These are phyloP conservation scores for Argyrosomus japonicus DNA, from an alignment of 2,113 vertebrate genomes.

Conservation along the genomic window DNA sequence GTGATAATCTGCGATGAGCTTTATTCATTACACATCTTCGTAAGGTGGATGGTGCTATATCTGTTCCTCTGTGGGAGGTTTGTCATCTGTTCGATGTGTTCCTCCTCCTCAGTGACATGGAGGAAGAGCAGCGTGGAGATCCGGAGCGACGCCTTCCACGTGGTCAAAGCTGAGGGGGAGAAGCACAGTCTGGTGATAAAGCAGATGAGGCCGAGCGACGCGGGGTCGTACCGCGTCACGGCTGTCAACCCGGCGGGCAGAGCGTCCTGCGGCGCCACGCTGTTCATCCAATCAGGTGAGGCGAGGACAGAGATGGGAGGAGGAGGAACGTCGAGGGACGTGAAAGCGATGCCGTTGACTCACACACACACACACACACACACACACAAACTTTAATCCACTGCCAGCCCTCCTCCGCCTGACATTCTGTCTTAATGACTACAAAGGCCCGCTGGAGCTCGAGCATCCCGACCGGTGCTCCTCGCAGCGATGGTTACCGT, in stretches of 20 bases:
- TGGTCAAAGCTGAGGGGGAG: slow-evolving; percentile 86
- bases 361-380: slow-evolving; percentile 12
- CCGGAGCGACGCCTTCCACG: slow-evolving; percentile 76
- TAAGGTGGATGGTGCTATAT: slow-evolving; percentile 19
- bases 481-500: slow-evolving; percentile 64
- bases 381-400: slow-evolving; percentile 30
- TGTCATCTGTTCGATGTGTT: slow-evolving; percentile 23
- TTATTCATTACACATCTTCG: slow-evolving; percentile 1
- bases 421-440: slow-evolving; percentile 66
- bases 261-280: slow-evolving; percentile 85
- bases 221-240: slow-evolving; percentile 86
- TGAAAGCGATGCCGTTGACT: slow-evolving; percentile 25
- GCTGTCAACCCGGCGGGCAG: slow-evolving; percentile 88
- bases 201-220: slow-evolving; percentile 81
- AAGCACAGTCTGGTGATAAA: slow-evolving; percentile 88
- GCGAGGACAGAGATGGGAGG: neutral
- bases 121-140: slow-evolving; percentile 85
- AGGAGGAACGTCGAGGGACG: neutral
- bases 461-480: slow-evolving; percentile 58
- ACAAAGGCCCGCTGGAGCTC: slow-evolving; percentile 66
- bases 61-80: slow-evolving; percentile 22
- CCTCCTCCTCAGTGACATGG: slow-evolving; percentile 86
- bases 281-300: slow-evolving; percentile 88
- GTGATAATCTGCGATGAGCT: neutral
- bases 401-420: slow-evolving; percentile 63